A percentile compares a stretch with the other conserved stretches of the same genome.
Evolutionary conservation across 1,140 invertebrate species (phyloP).

Genomic region (Penaeus indicus): DNA sequence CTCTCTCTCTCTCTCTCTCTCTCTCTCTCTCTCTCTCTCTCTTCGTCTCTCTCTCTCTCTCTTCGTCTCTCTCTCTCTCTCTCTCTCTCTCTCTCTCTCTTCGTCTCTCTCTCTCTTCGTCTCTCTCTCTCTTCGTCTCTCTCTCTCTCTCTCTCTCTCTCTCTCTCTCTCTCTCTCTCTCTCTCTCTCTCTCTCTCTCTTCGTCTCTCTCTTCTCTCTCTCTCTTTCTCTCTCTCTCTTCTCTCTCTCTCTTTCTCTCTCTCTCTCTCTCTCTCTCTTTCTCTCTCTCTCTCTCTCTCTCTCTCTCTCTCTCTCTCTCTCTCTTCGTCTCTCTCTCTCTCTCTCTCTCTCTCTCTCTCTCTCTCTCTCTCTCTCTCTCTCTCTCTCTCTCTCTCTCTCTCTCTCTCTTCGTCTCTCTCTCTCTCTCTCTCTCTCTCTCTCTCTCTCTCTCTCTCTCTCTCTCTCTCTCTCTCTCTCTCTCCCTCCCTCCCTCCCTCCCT

Average conservation of each 20-base stretch:
- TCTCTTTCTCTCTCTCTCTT: neutral
- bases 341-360: neutral
- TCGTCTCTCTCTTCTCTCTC: neutral
- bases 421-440: too few species aligned
- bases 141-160: neutral
- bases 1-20: neutral
- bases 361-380: neutral
- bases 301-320: neutral
- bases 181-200: neutral
- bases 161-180: neutral
- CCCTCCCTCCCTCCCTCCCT: neutral
- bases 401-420: neutral
- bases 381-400: constrained; percentile 12
- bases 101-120: neutral
- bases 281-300: neutral
- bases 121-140: neutral
- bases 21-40: constrained; percentile 31
- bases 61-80: neutral
- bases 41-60: neutral
- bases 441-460: neutral
- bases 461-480: neutral
- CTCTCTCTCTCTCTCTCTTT: neutral
- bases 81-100: neutral
- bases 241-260: constrained; percentile 40
- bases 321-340: neutral